A percentile compares a stretch with the other conserved stretches of the same genome.
phyloP scores from a whole-genome alignment of 2,888 invertebrate genomes.

The Agrotis puta region DNA sequence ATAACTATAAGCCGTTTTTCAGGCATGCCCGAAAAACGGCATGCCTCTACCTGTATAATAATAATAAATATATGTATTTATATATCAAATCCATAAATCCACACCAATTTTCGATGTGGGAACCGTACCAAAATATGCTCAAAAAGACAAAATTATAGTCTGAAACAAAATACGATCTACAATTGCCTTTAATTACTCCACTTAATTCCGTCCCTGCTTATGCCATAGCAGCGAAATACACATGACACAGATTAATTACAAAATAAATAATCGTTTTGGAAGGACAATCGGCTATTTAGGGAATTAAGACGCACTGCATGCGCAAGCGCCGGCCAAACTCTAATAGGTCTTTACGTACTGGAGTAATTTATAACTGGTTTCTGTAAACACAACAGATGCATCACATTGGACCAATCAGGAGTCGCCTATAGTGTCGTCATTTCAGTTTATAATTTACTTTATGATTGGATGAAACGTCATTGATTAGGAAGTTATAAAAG shows the following conservation, averaged over 20 bases:
- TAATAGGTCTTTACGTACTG: conserved; percentile 53
- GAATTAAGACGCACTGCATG: conserved; percentile 63
- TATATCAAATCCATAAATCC: no score
- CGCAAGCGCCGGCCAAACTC: conserved; percentile 57
- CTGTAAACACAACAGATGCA: conserved; percentile 37
- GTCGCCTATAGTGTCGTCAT: conserved; percentile 15
- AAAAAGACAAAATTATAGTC: neutral
- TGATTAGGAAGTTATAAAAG: conserved; percentile 14
- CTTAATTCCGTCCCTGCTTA: conserved; percentile 35
- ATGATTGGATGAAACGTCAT: conserved; percentile 1
- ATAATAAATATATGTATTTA: no score
- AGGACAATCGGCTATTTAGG: conserved; percentile 73
- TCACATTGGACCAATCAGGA: conserved; percentile 48
- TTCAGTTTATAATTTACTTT: conserved; percentile 32
- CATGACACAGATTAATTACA: conserved; percentile 58
- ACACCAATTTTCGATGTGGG: neutral
- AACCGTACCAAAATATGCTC: neutral
- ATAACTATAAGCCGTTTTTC: no score
- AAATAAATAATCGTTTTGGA: conserved; percentile 67
- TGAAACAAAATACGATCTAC: neutral
- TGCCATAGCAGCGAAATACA: conserved; percentile 33
- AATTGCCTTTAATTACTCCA: conserved; percentile 2
- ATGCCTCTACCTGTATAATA: no score
- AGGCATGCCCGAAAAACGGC: no score
- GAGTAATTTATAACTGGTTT: conserved; percentile 60